phyloP scores from a whole-genome alignment of 64 coral and sea anemone genomes.

The Dendronephthya gigantea region DNA sequence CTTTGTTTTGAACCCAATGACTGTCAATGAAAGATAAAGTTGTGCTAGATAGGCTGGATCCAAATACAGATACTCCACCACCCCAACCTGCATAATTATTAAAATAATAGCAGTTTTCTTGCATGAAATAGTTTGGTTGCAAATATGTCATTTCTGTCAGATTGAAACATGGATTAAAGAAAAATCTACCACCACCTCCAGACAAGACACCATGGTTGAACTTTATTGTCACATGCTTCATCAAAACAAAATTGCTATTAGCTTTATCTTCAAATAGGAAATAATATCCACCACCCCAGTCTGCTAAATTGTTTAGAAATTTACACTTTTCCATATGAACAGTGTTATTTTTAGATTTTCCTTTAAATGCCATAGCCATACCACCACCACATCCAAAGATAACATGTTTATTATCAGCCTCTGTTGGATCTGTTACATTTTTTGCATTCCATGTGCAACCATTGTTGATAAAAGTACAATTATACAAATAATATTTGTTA shows the following conservation, averaged over 20 bases:
- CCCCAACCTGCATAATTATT: neutral
- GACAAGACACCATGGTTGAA: neutral
- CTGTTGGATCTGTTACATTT: neutral
- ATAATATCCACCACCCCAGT: neutral
- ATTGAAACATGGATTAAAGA: neutral
- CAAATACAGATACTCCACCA: neutral
- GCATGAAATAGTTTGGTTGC: neutral
- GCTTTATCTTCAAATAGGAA: neutral
- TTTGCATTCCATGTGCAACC: neutral
- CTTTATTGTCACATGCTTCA: neutral
- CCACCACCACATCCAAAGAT: neutral
- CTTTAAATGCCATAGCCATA: neutral
- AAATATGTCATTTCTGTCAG: neutral
- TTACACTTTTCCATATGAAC: neutral
- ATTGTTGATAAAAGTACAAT: neutral
- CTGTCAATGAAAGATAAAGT: neutral
- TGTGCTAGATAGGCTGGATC: neutral
- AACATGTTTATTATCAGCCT: neutral
- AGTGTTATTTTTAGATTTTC: neutral
- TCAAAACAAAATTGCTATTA: neutral
- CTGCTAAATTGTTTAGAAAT: neutral
- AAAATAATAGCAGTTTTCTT: neutral
- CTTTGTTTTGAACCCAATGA: neutral
- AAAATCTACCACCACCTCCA: neutral
- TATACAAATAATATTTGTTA: neutral